Conservation (phyloP, 2,888 invertebrate genomes). For the Drosophila prolongata region DNA sequence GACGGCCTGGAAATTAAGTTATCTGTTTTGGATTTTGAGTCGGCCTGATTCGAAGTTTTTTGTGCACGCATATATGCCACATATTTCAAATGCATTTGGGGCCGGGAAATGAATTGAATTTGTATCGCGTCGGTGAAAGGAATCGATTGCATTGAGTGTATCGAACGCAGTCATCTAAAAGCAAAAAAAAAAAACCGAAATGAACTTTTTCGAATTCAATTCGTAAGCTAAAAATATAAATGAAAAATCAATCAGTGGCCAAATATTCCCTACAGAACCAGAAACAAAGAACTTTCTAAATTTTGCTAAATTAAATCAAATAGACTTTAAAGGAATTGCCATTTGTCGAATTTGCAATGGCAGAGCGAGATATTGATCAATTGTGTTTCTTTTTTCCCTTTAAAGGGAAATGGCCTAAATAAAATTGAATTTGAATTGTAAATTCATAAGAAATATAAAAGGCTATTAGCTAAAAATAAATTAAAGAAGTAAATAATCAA, state of each 20-base stretch:
- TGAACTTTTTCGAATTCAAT: constrained; percentile 10
- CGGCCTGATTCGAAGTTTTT: constrained; percentile 36
- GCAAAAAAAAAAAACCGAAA: constrained; percentile 23
- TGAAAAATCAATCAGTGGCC: constrained; percentile 5
- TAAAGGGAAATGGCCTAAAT: too few relatives aligned
- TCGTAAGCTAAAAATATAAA: constrained; percentile 6
- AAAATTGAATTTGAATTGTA: too few relatives aligned
- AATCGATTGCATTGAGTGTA: constrained; percentile 25
- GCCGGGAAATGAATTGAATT: constrained; percentile 28
- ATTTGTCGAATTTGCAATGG: too few relatives aligned
- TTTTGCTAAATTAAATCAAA: neutral
- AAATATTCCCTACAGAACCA: neutral
- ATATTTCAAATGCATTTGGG: constrained; percentile 35
- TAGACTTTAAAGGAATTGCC: neutral
- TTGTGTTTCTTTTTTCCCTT: too few relatives aligned
- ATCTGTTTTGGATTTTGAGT: constrained; percentile 48
- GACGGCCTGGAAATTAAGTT: constrained; percentile 40
- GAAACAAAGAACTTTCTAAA: neutral
- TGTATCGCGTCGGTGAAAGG: constrained; percentile 25
- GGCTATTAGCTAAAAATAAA: neutral
- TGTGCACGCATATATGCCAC: constrained; percentile 15
- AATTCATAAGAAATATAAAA: neutral
- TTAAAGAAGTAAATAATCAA: neutral
- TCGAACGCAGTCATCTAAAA: constrained; percentile 11
- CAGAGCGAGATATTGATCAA: too few relatives aligned